Base-by-base conservation (phyloP, 2,797 vertebrate species). In the Crax fasciolata region DNA sequence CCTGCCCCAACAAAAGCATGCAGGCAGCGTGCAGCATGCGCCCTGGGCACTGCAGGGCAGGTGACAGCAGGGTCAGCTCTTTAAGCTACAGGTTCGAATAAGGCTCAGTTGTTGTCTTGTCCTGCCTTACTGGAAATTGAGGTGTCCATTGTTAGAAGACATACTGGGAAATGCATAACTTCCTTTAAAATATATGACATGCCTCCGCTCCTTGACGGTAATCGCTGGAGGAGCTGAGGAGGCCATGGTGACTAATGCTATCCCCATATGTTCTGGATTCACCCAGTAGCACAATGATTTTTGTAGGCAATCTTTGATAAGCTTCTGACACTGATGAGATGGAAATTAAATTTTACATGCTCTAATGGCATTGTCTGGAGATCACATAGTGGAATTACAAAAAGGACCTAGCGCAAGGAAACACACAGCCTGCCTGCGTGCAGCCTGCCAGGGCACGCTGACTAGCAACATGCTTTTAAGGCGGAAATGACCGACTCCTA, bases 321-420 rank as follows among this genome's bases (percentile, higher is more conserved):
- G 87, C 82, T 96, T 95, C 93, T 96, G 88, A 93, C 94, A 95
- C 89, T 97, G 97, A 97, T 92, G 84, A 94, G 94, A 94, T 95
- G 77, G 82, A 91, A 89, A 97, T 97, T 92, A 97, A 95, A 97
- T 97, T 97, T 97, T 95, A 95, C 94, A 95, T 95, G 96, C 89
- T 96, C 96, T 97, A 94, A 95, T 94, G 85, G 85, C 94, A 92
- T 75, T 94, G 78, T 93, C 90, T 96, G 83, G 48, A 93, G 74
- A 90, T 81, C 30, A 24, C 72, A 75, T 13, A 52, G 61, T 41
- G 73, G 72, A 94, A 97, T 96, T 93, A 97, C 75, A 94, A 95
- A 84, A 94, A 83, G 57, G 48, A 92, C 28, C 43, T 72, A 14
- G 66, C 6, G 4, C 73, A 81, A 90, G 52, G 35, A 89, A 97